A percentile compares a stretch with the other conserved stretches of the same genome.
These are phyloP conservation scores for Desmophyllum pertusum DNA, from an alignment of 92 coral and sea anemone species.

Conservation along the genomic window DNA sequence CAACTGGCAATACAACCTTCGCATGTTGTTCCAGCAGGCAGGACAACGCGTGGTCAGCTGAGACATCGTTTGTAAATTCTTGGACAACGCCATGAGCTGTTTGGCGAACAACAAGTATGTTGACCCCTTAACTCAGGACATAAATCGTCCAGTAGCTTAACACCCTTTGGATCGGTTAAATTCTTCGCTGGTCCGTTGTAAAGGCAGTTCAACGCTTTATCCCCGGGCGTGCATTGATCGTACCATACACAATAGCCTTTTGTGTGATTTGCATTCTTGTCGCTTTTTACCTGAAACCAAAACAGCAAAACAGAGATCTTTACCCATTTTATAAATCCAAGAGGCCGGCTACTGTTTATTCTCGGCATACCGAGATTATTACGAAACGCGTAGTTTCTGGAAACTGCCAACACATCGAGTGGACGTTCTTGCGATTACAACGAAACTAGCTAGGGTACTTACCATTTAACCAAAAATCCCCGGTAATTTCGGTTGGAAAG, in stretches of 20 bases:
- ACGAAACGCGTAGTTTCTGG: too few species aligned
- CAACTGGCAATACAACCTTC: slow-evolving; percentile 75
- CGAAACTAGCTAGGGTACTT: too few species aligned
- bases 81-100: slow-evolving; percentile 60
- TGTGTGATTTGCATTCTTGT: slow-evolving; percentile 61
- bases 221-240: slow-evolving; percentile 61
- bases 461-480: too few species aligned
- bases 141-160: slow-evolving; percentile 47
- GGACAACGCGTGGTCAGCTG: slow-evolving; percentile 89
- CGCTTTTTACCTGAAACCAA: slow-evolving; percentile 19
- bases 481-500: too few species aligned
- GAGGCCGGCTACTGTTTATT: too few species aligned
- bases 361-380: too few species aligned
- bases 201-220: slow-evolving; percentile 68
- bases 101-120: slow-evolving; percentile 73
- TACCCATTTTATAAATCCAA: neutral
- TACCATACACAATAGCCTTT: slow-evolving; percentile 98
- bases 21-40: slow-evolving; percentile 89
- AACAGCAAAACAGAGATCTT: neutral
- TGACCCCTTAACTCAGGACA: slow-evolving; percentile 76
- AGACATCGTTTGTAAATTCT: slow-evolving; percentile 55
- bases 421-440: too few species aligned
- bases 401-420: too few species aligned
- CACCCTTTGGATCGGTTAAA: slow-evolving; percentile 56
- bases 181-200: slow-evolving; percentile 91